phyloP scores from a whole-genome alignment of 1,140 invertebrate species.

The Anastrepha obliqua region DNA sequence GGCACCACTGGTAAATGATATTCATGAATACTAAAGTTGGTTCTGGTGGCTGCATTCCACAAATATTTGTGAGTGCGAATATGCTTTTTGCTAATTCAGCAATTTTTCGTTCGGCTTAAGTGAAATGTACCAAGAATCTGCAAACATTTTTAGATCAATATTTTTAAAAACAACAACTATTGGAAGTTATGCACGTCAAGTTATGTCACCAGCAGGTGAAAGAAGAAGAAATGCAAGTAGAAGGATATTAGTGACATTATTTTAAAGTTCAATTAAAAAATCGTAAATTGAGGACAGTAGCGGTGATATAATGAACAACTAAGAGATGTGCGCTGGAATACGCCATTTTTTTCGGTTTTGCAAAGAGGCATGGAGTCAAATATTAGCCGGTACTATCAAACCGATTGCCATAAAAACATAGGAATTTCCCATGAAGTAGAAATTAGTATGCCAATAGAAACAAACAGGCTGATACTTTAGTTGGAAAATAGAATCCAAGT shows the following conservation, averaged over 20 bases:
- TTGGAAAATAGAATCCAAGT: no score
- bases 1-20: constrained; percentile 37
- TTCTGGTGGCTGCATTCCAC: background rate
- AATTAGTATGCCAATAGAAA: no score
- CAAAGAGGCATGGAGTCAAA: no score
- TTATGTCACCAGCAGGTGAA: background rate
- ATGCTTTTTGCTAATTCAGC: background rate
- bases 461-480: no score
- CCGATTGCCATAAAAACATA: no score
- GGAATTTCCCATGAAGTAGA: no score
- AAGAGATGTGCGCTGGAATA: no score
- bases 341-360: no score
- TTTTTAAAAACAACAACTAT: background rate
- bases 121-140: background rate
- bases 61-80: background rate
- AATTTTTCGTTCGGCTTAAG: constrained; percentile 4
- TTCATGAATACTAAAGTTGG: constrained; percentile 46
- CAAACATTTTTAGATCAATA: constrained; percentile 4
- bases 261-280: background rate
- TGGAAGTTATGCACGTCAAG: background rate
- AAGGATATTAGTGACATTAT: background rate
- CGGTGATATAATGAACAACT: no score
- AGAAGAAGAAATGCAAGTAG: background rate
- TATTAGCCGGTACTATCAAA: no score
- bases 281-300: no score